These are phyloP conservation scores for Natrix natrix DNA, from an alignment of 2,797 vertebrate genomes.

Conservation along the genomic window DNA sequence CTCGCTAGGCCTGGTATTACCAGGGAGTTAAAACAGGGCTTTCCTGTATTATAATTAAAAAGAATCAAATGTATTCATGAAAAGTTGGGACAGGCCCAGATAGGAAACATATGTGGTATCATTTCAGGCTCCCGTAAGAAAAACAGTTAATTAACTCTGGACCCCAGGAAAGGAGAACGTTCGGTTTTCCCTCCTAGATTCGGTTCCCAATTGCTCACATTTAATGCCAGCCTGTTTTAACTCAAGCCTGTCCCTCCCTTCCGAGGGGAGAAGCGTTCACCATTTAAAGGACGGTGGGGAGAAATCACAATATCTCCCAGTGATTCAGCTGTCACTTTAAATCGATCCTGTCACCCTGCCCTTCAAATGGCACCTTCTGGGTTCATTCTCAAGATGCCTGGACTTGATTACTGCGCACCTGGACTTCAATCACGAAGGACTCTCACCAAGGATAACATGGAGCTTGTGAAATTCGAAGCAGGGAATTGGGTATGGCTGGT, in stretches of 20 bases:
- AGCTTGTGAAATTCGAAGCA: background rate
- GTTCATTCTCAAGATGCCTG: background rate
- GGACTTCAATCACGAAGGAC: background rate
- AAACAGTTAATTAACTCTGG: slow-evolving; percentile 56
- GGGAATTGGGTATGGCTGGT: background rate
- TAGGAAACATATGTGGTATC: slow-evolving; percentile 46
- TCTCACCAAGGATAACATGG: background rate
- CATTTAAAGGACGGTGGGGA: background rate
- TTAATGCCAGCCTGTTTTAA: slow-evolving; percentile 70
- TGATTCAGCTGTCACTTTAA: background rate
- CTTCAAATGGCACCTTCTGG: background rate
- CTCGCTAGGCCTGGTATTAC: slow-evolving; percentile 42
- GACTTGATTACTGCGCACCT: background rate
- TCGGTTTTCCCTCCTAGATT: slow-evolving; percentile 44
- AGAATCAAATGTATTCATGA: slow-evolving; percentile 60
- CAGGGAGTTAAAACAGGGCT: slow-evolving; percentile 50
- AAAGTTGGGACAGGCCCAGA: slow-evolving; percentile 31
- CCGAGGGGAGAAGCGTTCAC: background rate
- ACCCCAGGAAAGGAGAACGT: background rate
- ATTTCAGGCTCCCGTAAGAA: slow-evolving; percentile 54
- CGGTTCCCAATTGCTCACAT: slow-evolving; percentile 54
- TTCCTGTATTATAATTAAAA: slow-evolving; percentile 62
- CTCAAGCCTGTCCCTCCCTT: slow-evolving; percentile 52
- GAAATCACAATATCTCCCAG: background rate
- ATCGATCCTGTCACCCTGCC: background rate